Percentiles rank a stretch among this genome's conserved stretches.
These are phyloP conservation scores for Hartigia nigra DNA, from an alignment of 2,888 invertebrate genomes.

Conservation along the genomic window DNA sequence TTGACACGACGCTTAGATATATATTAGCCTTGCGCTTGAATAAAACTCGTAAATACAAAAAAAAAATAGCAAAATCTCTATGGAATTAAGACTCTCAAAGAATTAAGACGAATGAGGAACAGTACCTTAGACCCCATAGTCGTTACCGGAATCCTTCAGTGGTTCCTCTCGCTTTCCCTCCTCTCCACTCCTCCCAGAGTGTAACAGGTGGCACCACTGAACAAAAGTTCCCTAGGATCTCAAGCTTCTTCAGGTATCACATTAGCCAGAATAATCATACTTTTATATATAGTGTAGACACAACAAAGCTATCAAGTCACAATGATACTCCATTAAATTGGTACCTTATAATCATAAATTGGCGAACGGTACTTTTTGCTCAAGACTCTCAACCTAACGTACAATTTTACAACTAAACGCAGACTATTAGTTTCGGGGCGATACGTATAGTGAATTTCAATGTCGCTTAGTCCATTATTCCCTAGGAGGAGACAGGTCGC, in stretches of 20 bases:
- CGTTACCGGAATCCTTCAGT: neutral
- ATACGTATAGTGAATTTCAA: slow-evolving; percentile 39
- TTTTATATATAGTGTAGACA: neutral
- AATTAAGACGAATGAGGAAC: neutral
- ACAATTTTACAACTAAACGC: neutral
- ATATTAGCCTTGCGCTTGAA: neutral
- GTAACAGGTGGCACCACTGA: neutral
- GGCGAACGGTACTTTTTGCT: neutral
- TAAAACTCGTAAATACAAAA: neutral
- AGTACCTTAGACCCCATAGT: neutral
- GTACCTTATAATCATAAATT: neutral
- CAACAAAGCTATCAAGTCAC: neutral
- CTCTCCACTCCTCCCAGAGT: neutral
- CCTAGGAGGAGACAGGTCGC: neutral
- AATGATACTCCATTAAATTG: neutral
- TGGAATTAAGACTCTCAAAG: neutral
- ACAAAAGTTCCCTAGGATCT: neutral
- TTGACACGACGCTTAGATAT: neutral
- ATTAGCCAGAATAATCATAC: neutral
- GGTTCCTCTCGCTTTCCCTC: neutral
- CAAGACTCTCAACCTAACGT: neutral
- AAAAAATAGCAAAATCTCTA: neutral
- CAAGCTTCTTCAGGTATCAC: neutral
- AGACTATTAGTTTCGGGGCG: slow-evolving; percentile 11
- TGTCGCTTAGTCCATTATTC: slow-evolving; percentile 22